Evolutionary conservation across 1,140 invertebrate genomes (phyloP), one percentile per base, ranked within the genome.

Genomic region (Euwallacea similis): DNA sequence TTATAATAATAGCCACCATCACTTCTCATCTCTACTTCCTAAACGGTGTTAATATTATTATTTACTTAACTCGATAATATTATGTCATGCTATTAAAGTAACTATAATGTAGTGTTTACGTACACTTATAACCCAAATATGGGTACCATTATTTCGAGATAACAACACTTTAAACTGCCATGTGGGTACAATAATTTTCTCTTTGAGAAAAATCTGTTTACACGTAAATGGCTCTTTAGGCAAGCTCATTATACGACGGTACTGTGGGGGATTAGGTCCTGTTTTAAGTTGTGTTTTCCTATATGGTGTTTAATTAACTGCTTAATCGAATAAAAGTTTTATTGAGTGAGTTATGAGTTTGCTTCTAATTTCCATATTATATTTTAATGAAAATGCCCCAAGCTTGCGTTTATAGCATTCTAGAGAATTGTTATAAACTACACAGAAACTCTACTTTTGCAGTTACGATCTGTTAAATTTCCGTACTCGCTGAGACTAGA

Each of bases 81-180:
- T 53, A 53, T 53, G 50, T 53, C 50, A 53, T 15, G 15, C 15
- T 9, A 11, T 53, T 53, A 11, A 53, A 15, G 50, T 53, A 53
- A 53, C 50, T 11, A 15, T 15, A 6, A 53, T 53, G 50, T 53
- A 53, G 11, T 53, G 50, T 53, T 53, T 53, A 15, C 50, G 11
- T 11, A 53, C 50, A 53, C 50, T 53, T 53, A 53, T n/a, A 53
- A 53, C 15, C 50, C 50, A 53, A 53, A 53, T 53, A 53, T n/a
- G 50, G 50, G 11, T 53, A 15, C 15, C 15, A n/a, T n/a, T 53
- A 15, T n/a, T n/a, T 33, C 50, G 6, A 53, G 50, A n/a, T 53
- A 15, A 53, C 11, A 53, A n/a, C 50, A n/a, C 50, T 53, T 53
- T 9, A 53, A 53, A 53, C 50, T 15, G 15, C 11, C 15, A n/a